Conservation (phyloP, 2,113 vertebrate species). For the Eulacestoma nigropectus region DNA sequence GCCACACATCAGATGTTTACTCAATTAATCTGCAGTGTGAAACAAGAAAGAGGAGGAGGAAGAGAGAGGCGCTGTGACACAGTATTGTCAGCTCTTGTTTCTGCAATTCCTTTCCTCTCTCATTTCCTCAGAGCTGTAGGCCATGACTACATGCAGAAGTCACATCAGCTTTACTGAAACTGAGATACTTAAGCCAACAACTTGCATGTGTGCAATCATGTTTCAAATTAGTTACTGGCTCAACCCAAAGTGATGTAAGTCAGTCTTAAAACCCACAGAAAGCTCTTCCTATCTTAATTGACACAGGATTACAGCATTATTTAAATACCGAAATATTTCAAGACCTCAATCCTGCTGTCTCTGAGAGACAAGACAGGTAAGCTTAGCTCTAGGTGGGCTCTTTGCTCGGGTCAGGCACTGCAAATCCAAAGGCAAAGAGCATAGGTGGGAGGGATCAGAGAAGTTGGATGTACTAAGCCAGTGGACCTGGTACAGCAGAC, state of each 20-base stretch:
- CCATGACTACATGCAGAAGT: background rate
- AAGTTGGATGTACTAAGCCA: background rate
- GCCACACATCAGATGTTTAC: background rate
- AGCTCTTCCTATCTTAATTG: background rate
- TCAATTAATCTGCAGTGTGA: background rate
- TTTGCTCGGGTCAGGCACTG: background rate
- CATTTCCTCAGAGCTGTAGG: background rate
- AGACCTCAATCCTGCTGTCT: background rate
- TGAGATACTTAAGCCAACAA: background rate
- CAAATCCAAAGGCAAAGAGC: background rate
- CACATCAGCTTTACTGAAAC: background rate
- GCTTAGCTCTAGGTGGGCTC: background rate
- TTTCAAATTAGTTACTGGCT: background rate
- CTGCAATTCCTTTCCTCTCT: background rate
- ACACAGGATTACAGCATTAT: background rate
- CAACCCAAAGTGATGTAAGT: background rate
- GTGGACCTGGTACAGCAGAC: background rate
- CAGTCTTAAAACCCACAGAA: background rate
- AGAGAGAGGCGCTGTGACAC: background rate
- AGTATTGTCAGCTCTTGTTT: background rate
- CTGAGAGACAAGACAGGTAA: background rate
- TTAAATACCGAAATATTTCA: background rate
- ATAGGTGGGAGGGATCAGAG: background rate
- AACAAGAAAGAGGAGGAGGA: background rate
- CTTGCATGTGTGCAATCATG: background rate